phyloP scores from a whole-genome alignment of 2,888 invertebrate genomes.

The Epicampocera succincta region DNA sequence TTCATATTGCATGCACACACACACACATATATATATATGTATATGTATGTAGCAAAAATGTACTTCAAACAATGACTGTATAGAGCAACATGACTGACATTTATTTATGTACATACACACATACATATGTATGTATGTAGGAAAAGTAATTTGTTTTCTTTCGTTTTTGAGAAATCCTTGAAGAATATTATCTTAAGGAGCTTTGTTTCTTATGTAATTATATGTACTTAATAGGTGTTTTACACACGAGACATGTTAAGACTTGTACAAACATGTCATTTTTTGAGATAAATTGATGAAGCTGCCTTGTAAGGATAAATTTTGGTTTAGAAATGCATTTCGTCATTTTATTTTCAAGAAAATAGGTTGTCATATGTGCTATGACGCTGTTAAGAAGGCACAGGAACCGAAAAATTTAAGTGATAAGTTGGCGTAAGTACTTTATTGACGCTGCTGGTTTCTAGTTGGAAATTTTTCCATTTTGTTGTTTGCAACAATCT shows the following conservation, averaged over 20 bases:
- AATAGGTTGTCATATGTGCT: no score
- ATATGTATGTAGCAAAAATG: neutral
- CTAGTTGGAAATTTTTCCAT: no score
- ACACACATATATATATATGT: no score
- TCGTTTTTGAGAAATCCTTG: slow-evolving; percentile 32
- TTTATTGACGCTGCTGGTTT: no score
- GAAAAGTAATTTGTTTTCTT: slow-evolving; percentile 40
- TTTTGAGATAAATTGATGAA: slow-evolving; percentile 34
- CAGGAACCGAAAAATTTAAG: no score
- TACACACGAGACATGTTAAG: slow-evolving; percentile 30
- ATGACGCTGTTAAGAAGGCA: no score
- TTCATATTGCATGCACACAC: slow-evolving; percentile 9
- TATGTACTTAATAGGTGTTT: slow-evolving; percentile 35
- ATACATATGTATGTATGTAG: no score
- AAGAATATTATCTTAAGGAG: slow-evolving; percentile 30
- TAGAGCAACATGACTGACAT: slow-evolving; percentile 1
- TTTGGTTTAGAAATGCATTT: neutral
- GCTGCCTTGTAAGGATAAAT: neutral
- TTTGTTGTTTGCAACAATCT: no score
- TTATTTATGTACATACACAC: no score
- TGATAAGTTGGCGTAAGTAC: no score
- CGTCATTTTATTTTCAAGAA: no score
- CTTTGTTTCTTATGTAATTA: slow-evolving; percentile 32
- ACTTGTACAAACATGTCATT: slow-evolving; percentile 27
- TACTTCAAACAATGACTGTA: slow-evolving; percentile 1